Evolutionary conservation across 2,888 invertebrate genomes (phyloP).

Genomic region (Callinectes sapidus): DNA sequence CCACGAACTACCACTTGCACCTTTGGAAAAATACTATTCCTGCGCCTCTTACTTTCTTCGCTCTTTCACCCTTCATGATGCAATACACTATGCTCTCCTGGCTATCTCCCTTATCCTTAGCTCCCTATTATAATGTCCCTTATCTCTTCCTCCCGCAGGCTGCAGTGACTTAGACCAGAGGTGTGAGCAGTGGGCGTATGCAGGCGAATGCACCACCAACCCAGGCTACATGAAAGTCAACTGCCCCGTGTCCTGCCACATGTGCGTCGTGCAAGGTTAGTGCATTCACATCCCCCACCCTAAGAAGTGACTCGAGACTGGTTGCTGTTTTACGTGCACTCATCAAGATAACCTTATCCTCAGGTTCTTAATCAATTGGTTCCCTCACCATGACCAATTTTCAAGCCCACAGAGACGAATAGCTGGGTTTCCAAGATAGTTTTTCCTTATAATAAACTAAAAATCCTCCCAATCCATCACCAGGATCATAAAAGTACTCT

Average conservation of each 20-base stretch:
- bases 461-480: too few relatives aligned
- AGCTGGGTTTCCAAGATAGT: too few relatives aligned
- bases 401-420: too few relatives aligned
- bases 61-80: neutral
- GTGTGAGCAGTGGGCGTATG: constrained; percentile 60
- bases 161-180: constrained; percentile 60
- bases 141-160: constrained; percentile 34
- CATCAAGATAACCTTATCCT: neutral
- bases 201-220: constrained; percentile 67
- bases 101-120: neutral
- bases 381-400: too few relatives aligned
- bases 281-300: neutral
- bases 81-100: neutral
- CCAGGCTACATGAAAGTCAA: constrained; percentile 69
- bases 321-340: neutral
- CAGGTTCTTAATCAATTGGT: too few relatives aligned
- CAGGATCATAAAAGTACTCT: too few relatives aligned
- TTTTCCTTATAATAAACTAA: too few relatives aligned
- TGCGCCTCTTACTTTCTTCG: neutral
- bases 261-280: constrained; percentile 66
- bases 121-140: too few relatives aligned
- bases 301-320: neutral
- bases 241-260: constrained; percentile 65
- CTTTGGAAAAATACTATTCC: neutral
- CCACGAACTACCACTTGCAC: neutral